phyloP scores from a whole-genome alignment of 2,113 vertebrate genomes.

The Stegostoma tigrinum region DNA sequence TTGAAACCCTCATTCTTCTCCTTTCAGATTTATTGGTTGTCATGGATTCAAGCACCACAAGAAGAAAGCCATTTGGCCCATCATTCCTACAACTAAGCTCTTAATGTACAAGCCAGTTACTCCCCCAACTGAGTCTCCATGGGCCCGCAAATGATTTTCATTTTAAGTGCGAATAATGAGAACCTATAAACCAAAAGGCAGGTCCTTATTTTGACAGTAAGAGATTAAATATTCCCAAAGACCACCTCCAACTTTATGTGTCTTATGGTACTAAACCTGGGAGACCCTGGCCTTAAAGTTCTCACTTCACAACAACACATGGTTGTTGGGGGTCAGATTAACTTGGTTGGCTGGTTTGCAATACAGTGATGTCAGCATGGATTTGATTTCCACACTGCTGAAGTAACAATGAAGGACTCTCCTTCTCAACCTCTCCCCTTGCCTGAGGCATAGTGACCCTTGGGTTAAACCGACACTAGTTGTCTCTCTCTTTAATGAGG shows the following conservation, averaged over 20 bases:
- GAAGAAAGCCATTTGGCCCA: not conserved
- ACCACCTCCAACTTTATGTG: not conserved
- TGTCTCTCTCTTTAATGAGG: too few species aligned
- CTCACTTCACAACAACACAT: not conserved
- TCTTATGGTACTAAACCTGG: not conserved
- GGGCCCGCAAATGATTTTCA: not conserved
- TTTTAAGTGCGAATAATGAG: not conserved
- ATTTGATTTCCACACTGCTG: too few species aligned
- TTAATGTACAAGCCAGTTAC: not conserved
- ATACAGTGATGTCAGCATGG: too few species aligned
- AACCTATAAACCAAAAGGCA: not conserved
- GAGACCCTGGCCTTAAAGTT: not conserved
- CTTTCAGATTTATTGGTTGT: not conserved
- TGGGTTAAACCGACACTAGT: too few species aligned
- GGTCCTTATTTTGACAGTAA: not conserved
- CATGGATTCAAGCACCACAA: not conserved
- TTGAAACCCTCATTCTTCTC: not conserved
- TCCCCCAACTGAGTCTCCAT: not conserved
- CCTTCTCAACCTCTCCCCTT: too few species aligned
- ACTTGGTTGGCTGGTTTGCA: too few species aligned
- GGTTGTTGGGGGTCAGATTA: too few species aligned
- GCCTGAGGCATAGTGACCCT: too few species aligned
- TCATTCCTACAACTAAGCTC: too few species aligned
- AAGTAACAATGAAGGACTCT: too few species aligned
- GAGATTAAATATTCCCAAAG: not conserved